Percentiles rank a stretch among this genome's conserved stretches.
Conservation (phyloP, 2,797 vertebrate genomes). For the Epinephelus coioides region DNA sequence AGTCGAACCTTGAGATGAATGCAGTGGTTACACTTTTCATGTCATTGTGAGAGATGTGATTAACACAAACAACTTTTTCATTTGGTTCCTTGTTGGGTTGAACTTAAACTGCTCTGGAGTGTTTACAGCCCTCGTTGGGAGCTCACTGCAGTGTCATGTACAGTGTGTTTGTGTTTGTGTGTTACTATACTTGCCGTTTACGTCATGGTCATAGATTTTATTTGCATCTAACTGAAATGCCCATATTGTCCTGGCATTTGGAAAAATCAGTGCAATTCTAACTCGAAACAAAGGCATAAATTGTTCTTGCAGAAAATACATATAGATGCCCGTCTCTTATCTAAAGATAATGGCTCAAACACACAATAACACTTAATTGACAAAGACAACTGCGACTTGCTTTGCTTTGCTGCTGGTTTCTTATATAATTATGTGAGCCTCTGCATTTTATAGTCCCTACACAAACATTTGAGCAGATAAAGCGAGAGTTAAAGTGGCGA, state of each 20-base stretch:
- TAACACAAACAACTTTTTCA: background rate
- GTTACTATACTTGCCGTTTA: background rate
- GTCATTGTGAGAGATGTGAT: background rate
- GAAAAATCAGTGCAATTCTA: background rate
- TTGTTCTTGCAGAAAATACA: background rate
- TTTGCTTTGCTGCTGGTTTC: conserved; percentile 4
- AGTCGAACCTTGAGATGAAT: too few species aligned
- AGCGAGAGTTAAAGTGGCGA: background rate
- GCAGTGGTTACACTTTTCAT: too few species aligned
- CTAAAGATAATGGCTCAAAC: background rate
- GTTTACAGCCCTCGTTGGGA: too few species aligned
- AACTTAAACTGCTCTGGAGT: background rate
- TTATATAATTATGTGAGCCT: background rate
- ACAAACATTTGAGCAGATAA: background rate
- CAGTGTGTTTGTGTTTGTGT: background rate
- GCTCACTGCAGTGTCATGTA: too few species aligned
- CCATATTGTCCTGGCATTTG: background rate
- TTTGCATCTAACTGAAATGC: background rate
- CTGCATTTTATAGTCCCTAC: background rate
- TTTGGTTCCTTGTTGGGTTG: background rate
- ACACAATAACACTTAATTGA: background rate
- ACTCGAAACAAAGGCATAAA: background rate
- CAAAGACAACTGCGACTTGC: background rate
- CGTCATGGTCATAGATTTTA: background rate
- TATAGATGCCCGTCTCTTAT: background rate